Conservation (phyloP, 2,888 invertebrate species). For the Himalopsyche japonica region DNA sequence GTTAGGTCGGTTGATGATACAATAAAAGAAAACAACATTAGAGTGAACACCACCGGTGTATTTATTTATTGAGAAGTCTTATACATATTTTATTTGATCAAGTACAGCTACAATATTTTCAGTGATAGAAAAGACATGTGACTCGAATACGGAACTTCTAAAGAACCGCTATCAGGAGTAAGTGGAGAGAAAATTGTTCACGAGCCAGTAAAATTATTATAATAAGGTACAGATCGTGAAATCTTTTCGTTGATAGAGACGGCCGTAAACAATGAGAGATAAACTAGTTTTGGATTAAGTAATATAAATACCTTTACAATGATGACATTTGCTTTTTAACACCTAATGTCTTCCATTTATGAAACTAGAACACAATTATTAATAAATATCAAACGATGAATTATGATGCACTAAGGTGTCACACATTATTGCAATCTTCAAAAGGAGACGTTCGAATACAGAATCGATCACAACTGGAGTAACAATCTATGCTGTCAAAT, state of each 20-base stretch:
- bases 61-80: slow-evolving; percentile 17
- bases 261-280: neutral
- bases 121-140: neutral
- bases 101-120: neutral
- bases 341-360: neutral
- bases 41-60: slow-evolving; percentile 26
- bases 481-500: neutral
- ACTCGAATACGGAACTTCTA: neutral
- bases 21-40: slow-evolving; percentile 33
- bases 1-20: slow-evolving; percentile 38
- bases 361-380: neutral
- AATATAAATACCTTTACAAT: neutral
- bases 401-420: neutral
- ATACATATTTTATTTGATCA: neutral
- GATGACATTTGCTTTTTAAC: neutral
- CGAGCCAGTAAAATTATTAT: neutral
- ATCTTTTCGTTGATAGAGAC: neutral
- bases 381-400: neutral
- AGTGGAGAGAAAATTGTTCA: neutral
- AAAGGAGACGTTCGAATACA: neutral
- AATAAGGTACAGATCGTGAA: neutral
- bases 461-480: neutral
- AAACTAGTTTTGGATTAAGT: neutral
- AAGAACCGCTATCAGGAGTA: neutral
- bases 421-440: neutral